These are phyloP conservation scores for Apantesis nais DNA, from an alignment of 2,888 invertebrate genomes.

Conservation along the genomic window DNA sequence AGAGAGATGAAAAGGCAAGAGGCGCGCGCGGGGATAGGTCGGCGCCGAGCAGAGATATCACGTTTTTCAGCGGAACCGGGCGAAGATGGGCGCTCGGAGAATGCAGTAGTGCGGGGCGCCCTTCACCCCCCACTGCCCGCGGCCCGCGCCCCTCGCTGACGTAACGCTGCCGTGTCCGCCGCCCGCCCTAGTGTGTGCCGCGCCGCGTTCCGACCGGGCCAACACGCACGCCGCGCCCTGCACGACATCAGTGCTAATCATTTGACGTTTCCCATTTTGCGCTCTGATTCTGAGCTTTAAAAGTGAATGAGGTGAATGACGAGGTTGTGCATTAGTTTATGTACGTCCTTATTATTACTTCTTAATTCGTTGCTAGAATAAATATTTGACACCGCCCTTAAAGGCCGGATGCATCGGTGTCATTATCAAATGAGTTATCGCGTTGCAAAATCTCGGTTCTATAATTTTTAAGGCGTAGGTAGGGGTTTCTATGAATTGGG, in stretches of 20 bases:
- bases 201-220: slow-evolving; percentile 80
- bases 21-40: slow-evolving; percentile 50
- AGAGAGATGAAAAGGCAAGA: slow-evolving; percentile 46
- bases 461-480: slow-evolving; percentile 44
- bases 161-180: slow-evolving; percentile 81
- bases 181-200: slow-evolving; percentile 84
- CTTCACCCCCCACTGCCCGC: slow-evolving; percentile 40
- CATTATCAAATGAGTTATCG: slow-evolving; percentile 74
- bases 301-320: slow-evolving; percentile 76
- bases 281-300: slow-evolving; percentile 70
- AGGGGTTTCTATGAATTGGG: slow-evolving; percentile 32
- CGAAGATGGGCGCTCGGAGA: slow-evolving; percentile 77
- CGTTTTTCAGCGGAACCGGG: slow-evolving; percentile 75
- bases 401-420: slow-evolving; percentile 76
- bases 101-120: slow-evolving; percentile 80
- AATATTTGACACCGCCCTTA: slow-evolving; percentile 70
- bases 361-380: slow-evolving; percentile 44
- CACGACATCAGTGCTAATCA: slow-evolving; percentile 77
- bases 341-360: slow-evolving; percentile 46
- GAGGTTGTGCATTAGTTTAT: slow-evolving; percentile 66
- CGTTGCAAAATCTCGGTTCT: slow-evolving; percentile 70
- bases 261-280: slow-evolving; percentile 78
- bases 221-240: slow-evolving; percentile 73
- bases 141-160: slow-evolving; percentile 76
- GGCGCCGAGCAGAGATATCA: slow-evolving; percentile 70